Base-by-base conservation (phyloP, 1,140 invertebrate genomes). In the Cydia pomonella region DNA sequence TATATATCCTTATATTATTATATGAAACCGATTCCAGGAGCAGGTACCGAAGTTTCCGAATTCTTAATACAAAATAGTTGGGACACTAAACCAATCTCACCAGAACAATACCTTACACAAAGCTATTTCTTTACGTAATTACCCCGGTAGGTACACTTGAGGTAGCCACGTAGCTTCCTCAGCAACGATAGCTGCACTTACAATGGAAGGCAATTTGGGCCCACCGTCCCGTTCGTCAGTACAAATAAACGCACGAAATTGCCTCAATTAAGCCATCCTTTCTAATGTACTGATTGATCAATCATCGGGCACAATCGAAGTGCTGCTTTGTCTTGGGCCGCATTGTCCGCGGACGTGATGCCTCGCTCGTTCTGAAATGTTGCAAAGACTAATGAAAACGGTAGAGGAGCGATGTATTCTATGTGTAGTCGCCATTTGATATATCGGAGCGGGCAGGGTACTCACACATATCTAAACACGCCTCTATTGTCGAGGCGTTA, bases 271-370 rank as follows among this genome's bases (percentile, higher is more conserved):
- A 86, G 87, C 77, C 75, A 73, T 78, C 79, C 85, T 89, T 90
- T 89, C 88, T 87, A 91, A 87, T 87, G 82, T 84, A 88, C 81
- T 89, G 87, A 91, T 91, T 89, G 89, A 87, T 92, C 89, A 90
- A 92, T 92, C 88, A 90, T 89, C 86, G 85, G 79, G 80, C 84
- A 86, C 82, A 84, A 87, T 90, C 81, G 84, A 86, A 82, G 84
- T 44, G 86, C 64, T 69, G 79, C 84, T 87, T 84, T 86, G 87
- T 86, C 82, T 80, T 69, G 78, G 79, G 77, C 80, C 81, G 81
- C 82, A 86, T 86, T 90, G 85, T 87, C 74, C 78, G 84, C 78
- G 85, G 83, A 90, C 90, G 88, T 92, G 89, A 50, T 82, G 80
- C 64, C 77, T 77, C 72, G 77, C 77, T 50, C 75, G 73, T 62